Base-by-base conservation (phyloP, 2,888 invertebrate species). In the Chrysotoxum bicinctum region DNA sequence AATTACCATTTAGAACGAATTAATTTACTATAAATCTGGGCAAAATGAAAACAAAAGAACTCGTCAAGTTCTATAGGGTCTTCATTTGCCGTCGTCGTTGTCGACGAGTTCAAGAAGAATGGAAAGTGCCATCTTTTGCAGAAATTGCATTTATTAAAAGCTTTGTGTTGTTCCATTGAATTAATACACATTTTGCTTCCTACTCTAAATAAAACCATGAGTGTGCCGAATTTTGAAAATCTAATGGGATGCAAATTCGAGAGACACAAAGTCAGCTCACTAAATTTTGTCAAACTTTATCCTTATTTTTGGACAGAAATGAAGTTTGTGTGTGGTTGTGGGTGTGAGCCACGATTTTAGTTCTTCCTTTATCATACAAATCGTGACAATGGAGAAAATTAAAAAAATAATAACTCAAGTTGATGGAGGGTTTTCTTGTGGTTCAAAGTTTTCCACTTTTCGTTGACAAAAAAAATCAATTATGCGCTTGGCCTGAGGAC, bases 171-270 rank as follows among this genome's bases (percentile, higher is more conserved):
- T 78, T 64, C 48, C 32, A 37, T 23, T 45, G 21, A 77, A 77
- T 66, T 77, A 35, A 35, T 56, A 19, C 12, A 30, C 10, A 35
- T 35, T 56, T 56, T 35, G 21, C 12, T 21, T 35, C 19, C n/a
- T 12, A 10, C 3, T 35, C 35, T 19, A 23, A 19, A 14, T 3
- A 35, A 19, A 35, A 26, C 68, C 21, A 43, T 1, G 56, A 48
- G 32, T 19, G 56, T 26, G 37, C 21, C 14, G 30, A 23, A 14
- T 32, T 43, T 54, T 21, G 40, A 32, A 60, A n/a, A 54, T 62
- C 60, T 73, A 78, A 74, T 83, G 62, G 69, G 16, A 78, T 83
- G 83, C 83, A 64, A 77, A 74, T 78, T 69, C 54, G 43, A 43
- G 32, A 30, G 54, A 40, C 81, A 66, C 56, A 48, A 66, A 76